Evolutionary conservation across 2,113 vertebrate species (phyloP), one percentile per base, ranked within the genome.

Genomic region (Microcebus ravelobensis): DNA sequence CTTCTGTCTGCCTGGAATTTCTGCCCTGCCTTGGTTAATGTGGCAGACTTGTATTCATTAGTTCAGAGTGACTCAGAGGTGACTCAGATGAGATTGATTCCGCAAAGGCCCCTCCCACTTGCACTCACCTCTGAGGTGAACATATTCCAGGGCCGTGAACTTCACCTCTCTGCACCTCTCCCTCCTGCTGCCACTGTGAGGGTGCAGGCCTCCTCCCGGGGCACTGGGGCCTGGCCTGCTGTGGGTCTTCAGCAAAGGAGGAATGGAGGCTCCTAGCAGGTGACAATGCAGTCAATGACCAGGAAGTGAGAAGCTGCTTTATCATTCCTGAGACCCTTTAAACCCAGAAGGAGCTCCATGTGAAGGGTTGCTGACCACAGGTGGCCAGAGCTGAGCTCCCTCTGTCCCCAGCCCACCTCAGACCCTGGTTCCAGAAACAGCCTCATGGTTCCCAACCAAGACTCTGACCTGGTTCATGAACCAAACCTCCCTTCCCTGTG

Each of bases 31-130:
- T 92, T 63, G 34, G 45, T 11, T 63, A 65, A 80, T 61, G 39
- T 90, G 57, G 59, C 2, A 0, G 83, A 79, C 27, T 86, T 79
- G 57, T 92, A 21, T 68, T 73, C 74, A 74, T 68, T 68, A 25
- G 45, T 57, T 83, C 63, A 36, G 42, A 80, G 50, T 96, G 93
- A 96, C 90, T 96, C 87, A 74, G 80, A 36, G 23, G 50, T 95
- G 79, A 96, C 79, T 97, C 95, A 96, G 6, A n/a, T 0, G 18
- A 39, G 89, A 97, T 63, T 73, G 67, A 68, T 71, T 52, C 50
- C 31, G 34, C 59, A 71, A 52, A 34, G 57, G 39, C 70, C 87
- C 87, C 79, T 67, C 90, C 79, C 48, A 59, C 55, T 63, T 11
- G 9, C 25, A 61, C 77, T 70, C 67, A 82, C 79, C 79, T 86